These are phyloP conservation scores for Prunella fulvescens DNA, from an alignment of 2,113 vertebrate genomes.

Conservation along the genomic window DNA sequence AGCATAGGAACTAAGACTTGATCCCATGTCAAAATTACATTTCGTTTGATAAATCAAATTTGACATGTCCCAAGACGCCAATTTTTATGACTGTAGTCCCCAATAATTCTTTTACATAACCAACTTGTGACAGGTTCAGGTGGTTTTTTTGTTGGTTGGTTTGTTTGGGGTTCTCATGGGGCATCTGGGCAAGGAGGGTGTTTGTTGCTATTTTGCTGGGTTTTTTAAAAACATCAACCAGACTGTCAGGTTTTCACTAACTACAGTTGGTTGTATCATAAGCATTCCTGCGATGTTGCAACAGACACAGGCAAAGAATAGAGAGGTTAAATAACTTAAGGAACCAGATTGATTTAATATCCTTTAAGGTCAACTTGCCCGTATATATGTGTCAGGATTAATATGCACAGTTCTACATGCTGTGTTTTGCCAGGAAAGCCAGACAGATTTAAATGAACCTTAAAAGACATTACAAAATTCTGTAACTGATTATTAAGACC, in stretches of 20 bases:
- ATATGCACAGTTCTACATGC: not conserved
- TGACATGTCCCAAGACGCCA: not conserved
- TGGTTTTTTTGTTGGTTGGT: rapidly evolving
- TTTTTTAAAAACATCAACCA: not conserved
- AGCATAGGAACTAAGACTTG: not conserved
- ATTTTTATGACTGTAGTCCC: not conserved
- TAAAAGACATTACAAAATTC: not conserved
- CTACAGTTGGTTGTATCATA: not conserved
- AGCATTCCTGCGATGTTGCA: not conserved
- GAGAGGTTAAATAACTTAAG: not conserved
- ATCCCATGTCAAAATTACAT: not conserved
- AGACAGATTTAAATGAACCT: not conserved
- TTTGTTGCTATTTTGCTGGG: not conserved
- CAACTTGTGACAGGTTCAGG: not conserved
- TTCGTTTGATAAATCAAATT: not conserved
- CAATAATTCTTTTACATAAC: not conserved
- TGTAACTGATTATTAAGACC: not conserved
- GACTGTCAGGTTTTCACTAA: not conserved
- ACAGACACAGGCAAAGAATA: not conserved
- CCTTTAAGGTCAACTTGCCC: not conserved
- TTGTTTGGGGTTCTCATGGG: not conserved
- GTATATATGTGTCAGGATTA: not conserved
- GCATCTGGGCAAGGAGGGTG: too few species aligned
- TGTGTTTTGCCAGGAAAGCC: not conserved
- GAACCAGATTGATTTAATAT: not conserved